Evolutionary conservation across 2,797 vertebrate genomes (phyloP).

Genomic region (Pseudomugil gertrudae): DNA sequence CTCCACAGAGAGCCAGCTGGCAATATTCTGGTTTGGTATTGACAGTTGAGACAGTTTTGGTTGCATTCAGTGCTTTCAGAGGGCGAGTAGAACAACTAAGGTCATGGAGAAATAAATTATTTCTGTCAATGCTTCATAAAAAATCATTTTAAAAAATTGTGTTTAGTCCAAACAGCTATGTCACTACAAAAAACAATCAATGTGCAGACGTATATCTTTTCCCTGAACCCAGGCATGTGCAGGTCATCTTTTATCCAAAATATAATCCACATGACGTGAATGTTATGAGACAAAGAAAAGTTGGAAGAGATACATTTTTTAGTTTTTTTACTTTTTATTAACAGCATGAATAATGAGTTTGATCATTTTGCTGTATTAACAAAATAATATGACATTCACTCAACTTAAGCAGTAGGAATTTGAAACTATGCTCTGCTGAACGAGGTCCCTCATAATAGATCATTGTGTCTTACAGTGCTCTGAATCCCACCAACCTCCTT

Average conservation of each 20-base stretch:
- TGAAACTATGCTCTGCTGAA: constrained; percentile 31
- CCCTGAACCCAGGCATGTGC: too few relatives aligned
- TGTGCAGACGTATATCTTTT: too few relatives aligned
- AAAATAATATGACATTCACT: neutral
- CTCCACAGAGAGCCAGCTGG: constrained; percentile 22
- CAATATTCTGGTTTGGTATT: constrained; percentile 29
- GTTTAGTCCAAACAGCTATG: neutral
- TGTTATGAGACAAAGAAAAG: neutral
- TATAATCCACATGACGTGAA: neutral
- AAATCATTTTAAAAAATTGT: neutral
- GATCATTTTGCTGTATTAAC: neutral
- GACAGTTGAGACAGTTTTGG: constrained; percentile 56
- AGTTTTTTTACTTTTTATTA: neutral
- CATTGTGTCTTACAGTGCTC: constrained; percentile 36
- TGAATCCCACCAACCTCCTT: constrained; percentile 45
- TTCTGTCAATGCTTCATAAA: neutral
- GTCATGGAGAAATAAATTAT: neutral
- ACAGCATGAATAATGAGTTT: neutral
- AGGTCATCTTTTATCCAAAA: neutral
- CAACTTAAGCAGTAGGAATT: constrained; percentile 10
- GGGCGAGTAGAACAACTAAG: neutral
- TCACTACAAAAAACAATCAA: neutral
- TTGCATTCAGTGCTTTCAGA: constrained; percentile 19
- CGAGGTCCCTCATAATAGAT: constrained; percentile 34
- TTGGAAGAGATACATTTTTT: neutral